These are phyloP conservation scores for Carettochelys insculpta DNA, from an alignment of 2,113 vertebrate species.

Conservation along the genomic window DNA sequence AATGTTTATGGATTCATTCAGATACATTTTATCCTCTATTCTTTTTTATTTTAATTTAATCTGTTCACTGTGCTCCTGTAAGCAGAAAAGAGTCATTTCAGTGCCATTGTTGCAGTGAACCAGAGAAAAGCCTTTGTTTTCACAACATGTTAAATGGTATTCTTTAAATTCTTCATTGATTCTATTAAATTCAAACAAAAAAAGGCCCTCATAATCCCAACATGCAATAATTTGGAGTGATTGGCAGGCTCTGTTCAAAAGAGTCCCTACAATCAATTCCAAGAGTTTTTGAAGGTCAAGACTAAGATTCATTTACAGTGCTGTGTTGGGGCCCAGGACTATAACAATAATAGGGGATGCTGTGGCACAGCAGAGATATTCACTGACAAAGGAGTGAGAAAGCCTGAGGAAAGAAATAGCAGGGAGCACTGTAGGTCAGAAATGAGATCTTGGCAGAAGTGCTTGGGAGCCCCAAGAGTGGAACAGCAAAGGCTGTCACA, in stretches of 20 bases:
- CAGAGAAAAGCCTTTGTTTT: slow-evolving; percentile 60
- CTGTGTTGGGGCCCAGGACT: neutral
- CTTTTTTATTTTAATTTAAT: neutral
- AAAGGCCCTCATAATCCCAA: neutral
- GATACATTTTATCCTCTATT: slow-evolving; percentile 12
- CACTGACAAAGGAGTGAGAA: rapidly evolving
- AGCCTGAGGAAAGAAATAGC: rapidly evolving
- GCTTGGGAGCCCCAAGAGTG: neutral
- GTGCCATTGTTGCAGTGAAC: slow-evolving; percentile 40
- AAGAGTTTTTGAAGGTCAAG: slow-evolving; percentile 33
- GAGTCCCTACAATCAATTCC: neutral
- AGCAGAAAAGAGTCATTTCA: slow-evolving; percentile 24
- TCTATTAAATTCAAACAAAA: slow-evolving; percentile 58
- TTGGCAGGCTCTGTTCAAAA: slow-evolving; percentile 17
- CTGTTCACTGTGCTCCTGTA: neutral
- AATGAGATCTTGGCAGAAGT: neutral
- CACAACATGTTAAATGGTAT: slow-evolving; percentile 46
- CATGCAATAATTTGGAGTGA: slow-evolving; percentile 25
- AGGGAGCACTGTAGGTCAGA: neutral
- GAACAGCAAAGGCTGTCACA: neutral
- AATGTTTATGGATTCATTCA: slow-evolving; percentile 16
- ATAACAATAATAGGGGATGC: neutral
- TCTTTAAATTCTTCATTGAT: slow-evolving; percentile 61
- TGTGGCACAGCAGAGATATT: rapidly evolving
- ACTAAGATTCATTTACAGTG: neutral